phyloP scores from a whole-genome alignment of 2,888 invertebrate genomes.

The Heteromyza rotundicornis region DNA sequence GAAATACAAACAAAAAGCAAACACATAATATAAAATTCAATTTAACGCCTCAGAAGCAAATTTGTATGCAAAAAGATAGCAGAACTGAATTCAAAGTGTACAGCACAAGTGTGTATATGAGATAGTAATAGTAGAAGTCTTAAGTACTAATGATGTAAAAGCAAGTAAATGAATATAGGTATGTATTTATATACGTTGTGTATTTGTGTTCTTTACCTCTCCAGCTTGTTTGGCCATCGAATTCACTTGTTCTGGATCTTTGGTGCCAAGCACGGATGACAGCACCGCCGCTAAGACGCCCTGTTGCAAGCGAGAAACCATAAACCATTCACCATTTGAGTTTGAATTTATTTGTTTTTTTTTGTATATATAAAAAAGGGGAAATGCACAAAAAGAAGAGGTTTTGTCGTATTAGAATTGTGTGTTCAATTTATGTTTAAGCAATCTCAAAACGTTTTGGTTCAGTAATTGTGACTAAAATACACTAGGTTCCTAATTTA shows the following conservation, averaged over 20 bases:
- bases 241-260: constrained; percentile 90
- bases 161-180: neutral
- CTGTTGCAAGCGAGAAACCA: constrained; percentile 69
- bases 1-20: neutral
- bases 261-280: constrained; percentile 87
- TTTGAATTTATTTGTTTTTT: constrained; percentile 27
- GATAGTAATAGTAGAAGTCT: no score
- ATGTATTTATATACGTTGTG: constrained; percentile 21
- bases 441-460: no score
- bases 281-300: constrained; percentile 91
- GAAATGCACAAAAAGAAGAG: constrained; percentile 28
- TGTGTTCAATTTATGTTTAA: neutral
- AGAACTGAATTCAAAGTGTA: neutral
- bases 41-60: no score
- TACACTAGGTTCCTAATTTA: no score
- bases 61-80: neutral
- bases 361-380: constrained; percentile 21
- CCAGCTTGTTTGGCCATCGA: constrained; percentile 94
- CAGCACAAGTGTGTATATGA: neutral
- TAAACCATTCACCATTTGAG: constrained; percentile 30
- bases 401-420: neutral
- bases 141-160: no score
- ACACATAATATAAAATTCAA: no score
- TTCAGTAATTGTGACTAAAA: no score
- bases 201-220: constrained; percentile 76